phyloP scores from a whole-genome alignment of 2,113 vertebrate species.

The Cephalopholis sonnerati region DNA sequence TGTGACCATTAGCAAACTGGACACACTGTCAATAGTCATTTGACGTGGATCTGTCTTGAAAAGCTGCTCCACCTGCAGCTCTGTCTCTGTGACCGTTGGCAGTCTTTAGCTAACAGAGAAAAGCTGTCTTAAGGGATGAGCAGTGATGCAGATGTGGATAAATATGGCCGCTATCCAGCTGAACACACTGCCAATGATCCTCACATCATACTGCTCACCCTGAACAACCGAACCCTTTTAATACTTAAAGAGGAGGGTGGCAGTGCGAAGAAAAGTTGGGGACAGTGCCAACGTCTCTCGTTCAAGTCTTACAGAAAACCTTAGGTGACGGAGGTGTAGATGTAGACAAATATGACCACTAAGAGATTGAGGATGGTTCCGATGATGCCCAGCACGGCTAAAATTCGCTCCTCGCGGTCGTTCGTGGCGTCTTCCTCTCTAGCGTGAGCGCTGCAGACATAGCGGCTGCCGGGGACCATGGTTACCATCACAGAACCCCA shows the following conservation, averaged over 20 bases:
- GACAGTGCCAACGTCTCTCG: slow-evolving; percentile 7
- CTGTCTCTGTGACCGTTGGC: slow-evolving; percentile 3
- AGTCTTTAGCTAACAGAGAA: slow-evolving; percentile 10
- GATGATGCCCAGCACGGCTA: slow-evolving; percentile 86
- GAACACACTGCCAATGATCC: slow-evolving; percentile 27
- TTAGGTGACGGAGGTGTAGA: slow-evolving; percentile 88
- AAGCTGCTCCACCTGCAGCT: slow-evolving; percentile 21
- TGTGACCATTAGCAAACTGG: not conserved
- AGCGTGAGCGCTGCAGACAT: slow-evolving; percentile 78
- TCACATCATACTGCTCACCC: slow-evolving; percentile 18
- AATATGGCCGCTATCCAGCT: slow-evolving; percentile 53
- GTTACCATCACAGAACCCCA: slow-evolving; percentile 83
- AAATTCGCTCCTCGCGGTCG: slow-evolving; percentile 83
- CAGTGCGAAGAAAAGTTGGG: not conserved
- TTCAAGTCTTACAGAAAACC: slow-evolving; percentile 12
- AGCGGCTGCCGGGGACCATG: slow-evolving; percentile 84
- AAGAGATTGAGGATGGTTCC: slow-evolving; percentile 89
- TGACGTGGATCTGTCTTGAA: not conserved
- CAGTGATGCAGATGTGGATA: slow-evolving; percentile 31
- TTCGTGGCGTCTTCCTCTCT: slow-evolving; percentile 82
- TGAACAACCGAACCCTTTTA: slow-evolving; percentile 41
- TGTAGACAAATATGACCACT: slow-evolving; percentile 90
- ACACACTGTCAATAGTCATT: slow-evolving; percentile 17
- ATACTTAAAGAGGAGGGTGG: slow-evolving; percentile 42
- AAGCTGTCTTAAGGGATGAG: slow-evolving; percentile 28